phyloP scores from a whole-genome alignment of 2,888 invertebrate species.

The Ganaspis brasiliensis region DNA sequence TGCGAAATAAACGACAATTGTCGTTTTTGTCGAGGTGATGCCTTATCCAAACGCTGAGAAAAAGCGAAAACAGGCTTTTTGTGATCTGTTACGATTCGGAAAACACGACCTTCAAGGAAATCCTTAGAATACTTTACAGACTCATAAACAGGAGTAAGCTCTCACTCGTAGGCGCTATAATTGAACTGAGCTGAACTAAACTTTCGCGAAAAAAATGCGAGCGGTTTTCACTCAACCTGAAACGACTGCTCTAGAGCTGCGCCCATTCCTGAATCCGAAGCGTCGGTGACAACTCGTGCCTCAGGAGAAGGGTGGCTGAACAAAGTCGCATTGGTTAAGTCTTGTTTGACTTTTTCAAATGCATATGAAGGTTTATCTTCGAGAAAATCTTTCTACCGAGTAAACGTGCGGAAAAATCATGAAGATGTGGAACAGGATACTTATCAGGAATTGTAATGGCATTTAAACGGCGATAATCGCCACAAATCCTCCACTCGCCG shows the following conservation, averaged over 20 bases:
- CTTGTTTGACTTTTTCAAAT: conserved; percentile 43
- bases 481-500: conserved; percentile 37
- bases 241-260: conserved; percentile 61
- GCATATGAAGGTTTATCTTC: conserved; percentile 42
- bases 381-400: conserved; percentile 66
- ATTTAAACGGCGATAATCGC: conserved; percentile 43
- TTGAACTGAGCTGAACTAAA: conserved; percentile 58
- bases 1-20: too few species aligned
- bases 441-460: conserved; percentile 39
- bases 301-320: conserved; percentile 40
- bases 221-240: conserved; percentile 57
- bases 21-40: background rate
- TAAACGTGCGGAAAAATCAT: conserved; percentile 68
- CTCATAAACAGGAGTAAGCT: too few species aligned
- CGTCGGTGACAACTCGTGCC: conserved; percentile 50
- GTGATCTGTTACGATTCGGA: too few species aligned
- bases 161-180: conserved; percentile 66
- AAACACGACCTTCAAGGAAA: conserved; percentile 56
- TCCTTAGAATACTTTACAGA: conserved; percentile 61
- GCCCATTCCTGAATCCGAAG: conserved; percentile 63
- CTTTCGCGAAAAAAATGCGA: conserved; percentile 64
- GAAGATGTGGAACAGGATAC: conserved; percentile 60
- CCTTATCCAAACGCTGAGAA: background rate
- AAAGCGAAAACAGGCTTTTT: conserved; percentile 47
- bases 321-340: conserved; percentile 41